Evolutionary conservation across 2,113 vertebrate genomes (phyloP).

Genomic region (Eulacestoma nigropectus): DNA sequence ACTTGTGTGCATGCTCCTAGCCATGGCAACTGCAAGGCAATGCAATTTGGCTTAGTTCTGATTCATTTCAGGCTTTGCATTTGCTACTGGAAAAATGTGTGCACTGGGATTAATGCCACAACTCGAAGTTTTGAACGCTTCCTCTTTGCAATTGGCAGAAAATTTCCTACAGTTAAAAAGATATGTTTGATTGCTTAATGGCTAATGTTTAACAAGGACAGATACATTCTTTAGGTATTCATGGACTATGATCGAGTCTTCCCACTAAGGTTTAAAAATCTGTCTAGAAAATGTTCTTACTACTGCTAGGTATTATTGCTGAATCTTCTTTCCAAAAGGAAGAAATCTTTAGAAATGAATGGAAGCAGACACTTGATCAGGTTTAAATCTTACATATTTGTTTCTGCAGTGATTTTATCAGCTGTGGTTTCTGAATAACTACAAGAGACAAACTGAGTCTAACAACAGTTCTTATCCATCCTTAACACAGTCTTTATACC

Average conservation of each 20-base stretch:
- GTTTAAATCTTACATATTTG: neutral
- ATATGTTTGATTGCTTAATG: neutral
- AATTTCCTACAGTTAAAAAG: neutral
- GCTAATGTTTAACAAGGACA: neutral
- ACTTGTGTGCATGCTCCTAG: neutral
- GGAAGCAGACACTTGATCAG: neutral
- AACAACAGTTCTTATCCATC: neutral
- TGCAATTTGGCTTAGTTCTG: neutral
- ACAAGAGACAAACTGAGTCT: neutral
- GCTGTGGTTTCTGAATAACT: neutral
- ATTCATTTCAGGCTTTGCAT: neutral
- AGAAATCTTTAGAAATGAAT: neutral
- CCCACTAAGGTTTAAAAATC: neutral
- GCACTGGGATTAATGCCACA: neutral
- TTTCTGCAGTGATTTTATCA: neutral
- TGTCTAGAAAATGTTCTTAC: neutral
- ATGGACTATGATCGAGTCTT: neutral
- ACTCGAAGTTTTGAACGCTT: neutral
- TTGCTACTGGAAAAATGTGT: neutral
- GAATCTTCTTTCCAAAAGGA: neutral
- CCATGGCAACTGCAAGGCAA: neutral
- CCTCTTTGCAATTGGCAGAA: neutral
- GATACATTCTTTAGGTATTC: neutral
- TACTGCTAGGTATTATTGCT: neutral
- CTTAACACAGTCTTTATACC: neutral